Percentiles rank a stretch among this genome's conserved stretches.
Evolutionary conservation across 2,113 vertebrate species (phyloP).

Genomic region (Seriola aureovittata): DNA sequence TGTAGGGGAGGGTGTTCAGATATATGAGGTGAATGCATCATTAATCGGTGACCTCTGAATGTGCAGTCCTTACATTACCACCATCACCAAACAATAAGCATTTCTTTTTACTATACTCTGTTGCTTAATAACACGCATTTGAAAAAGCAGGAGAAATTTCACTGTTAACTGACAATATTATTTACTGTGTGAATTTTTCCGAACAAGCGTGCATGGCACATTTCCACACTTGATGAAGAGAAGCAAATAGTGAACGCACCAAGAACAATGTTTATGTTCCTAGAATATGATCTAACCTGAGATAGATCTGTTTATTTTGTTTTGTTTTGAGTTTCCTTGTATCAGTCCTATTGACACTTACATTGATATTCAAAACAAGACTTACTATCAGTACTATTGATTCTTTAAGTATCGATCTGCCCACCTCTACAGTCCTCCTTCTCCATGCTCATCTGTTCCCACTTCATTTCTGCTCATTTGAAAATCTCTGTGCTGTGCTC

Average conservation of each 20-base stretch:
- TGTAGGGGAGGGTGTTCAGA: neutral
- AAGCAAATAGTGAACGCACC: neutral
- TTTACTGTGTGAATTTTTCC: no score
- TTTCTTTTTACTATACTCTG: no score
- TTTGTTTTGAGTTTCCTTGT: neutral
- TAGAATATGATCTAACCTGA: neutral
- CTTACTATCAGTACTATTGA: neutral
- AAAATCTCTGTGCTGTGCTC: slow-evolving; percentile 19
- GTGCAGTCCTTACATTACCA: neutral
- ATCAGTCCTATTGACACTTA: neutral
- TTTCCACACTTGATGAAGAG: neutral
- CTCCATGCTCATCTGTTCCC: neutral
- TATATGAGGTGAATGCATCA: neutral
- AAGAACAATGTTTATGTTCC: neutral
- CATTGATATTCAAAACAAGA: no score
- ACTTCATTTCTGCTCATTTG: neutral
- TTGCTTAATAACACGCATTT: no score
- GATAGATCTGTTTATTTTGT: neutral
- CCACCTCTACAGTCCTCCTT: neutral
- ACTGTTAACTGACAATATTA: no score
- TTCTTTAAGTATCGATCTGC: neutral
- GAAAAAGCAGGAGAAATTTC: no score
- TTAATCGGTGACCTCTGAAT: neutral
- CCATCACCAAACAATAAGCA: no score
- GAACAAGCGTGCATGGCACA: neutral